Evolutionary conservation across 2,113 vertebrate genomes (phyloP), one percentile per base, ranked within the genome.

Genomic region (Urocolius indicus): DNA sequence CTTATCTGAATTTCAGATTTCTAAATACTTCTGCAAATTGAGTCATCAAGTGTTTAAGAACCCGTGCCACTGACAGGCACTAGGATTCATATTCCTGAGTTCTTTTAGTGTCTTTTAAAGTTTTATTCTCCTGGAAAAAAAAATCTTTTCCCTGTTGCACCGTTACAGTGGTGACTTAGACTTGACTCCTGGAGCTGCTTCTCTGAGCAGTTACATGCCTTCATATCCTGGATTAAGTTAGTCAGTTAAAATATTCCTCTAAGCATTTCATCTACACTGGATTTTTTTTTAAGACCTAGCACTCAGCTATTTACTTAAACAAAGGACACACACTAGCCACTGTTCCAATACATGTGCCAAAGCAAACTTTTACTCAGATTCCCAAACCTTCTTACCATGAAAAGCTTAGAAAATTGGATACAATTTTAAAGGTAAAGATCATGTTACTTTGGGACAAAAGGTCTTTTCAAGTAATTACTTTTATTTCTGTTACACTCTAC

Each of bases 1-100:
- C 80, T 94, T 90, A 94, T 94, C 83, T 92, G 87, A 93, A 94
- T 92, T 95, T 97, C 78, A 94, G 91, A 92, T 97, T 95, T 90
- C 86, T 86, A 85, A 93, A 93, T 80, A 48, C 22, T 77, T 80
- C 57, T 80, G 36, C 16, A 93, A 95, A 96, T 84, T 93, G 34
- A 76, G 89, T 89, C 93, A 87, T 9, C 15, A 12, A 83, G 38
- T 52, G 22, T 43, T 88, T 90, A 79, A 84, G 71, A 94, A 85
- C 34, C 43, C 77, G 32, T 85, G 34, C 67, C 32, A 59, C 48
- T 88, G 78, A 67, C 36, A 96, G 87, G 72, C 24, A 74, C 38
- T 48, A 32, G 22, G 32, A 95, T 89, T 91, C 2, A 0, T 36
- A 73, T 54, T 87, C 18, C 24, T 74, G 72, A 80, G 34, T 71